phyloP scores from a whole-genome alignment of 2,797 vertebrate genomes.

The Paratrypauchen microcephalus region DNA sequence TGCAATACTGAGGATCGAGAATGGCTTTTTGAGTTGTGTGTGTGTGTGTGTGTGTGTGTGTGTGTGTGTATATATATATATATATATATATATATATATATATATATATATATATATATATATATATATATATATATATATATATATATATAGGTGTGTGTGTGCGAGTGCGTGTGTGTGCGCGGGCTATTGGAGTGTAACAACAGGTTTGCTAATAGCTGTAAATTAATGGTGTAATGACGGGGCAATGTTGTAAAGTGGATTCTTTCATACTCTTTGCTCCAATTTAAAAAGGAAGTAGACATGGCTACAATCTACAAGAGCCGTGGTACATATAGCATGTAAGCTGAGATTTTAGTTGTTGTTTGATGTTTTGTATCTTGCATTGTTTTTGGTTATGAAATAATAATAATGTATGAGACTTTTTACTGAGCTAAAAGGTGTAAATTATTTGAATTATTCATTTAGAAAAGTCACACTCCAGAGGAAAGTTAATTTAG shows the following conservation, averaged over 20 bases:
- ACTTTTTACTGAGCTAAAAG: background rate
- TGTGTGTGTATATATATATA: constrained; percentile 8
- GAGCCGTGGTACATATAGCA: background rate
- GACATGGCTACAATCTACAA: background rate
- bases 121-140: constrained; percentile 5
- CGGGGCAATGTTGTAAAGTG: constrained; percentile 7
- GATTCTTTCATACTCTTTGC: background rate
- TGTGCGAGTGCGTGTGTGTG: background rate
- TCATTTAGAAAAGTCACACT: background rate
- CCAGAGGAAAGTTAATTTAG: background rate
- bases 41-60: background rate
- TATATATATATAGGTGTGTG: background rate
- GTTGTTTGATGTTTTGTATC: background rate
- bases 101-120: background rate
- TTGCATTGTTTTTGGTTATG: background rate
- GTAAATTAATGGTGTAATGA: constrained; percentile 30
- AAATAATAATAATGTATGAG: background rate
- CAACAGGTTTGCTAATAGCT: constrained; percentile 22
- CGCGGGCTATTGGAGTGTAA: constrained; percentile 42
- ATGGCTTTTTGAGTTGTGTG: constrained; percentile 51
- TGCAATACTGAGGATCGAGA: constrained; percentile 62
- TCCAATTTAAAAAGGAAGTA: constrained; percentile 5
- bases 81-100: background rate
- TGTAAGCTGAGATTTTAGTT: background rate
- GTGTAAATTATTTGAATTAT: background rate